These are phyloP conservation scores for Coenonympha glycerion DNA, from an alignment of 2,888 invertebrate species.

Conservation along the genomic window DNA sequence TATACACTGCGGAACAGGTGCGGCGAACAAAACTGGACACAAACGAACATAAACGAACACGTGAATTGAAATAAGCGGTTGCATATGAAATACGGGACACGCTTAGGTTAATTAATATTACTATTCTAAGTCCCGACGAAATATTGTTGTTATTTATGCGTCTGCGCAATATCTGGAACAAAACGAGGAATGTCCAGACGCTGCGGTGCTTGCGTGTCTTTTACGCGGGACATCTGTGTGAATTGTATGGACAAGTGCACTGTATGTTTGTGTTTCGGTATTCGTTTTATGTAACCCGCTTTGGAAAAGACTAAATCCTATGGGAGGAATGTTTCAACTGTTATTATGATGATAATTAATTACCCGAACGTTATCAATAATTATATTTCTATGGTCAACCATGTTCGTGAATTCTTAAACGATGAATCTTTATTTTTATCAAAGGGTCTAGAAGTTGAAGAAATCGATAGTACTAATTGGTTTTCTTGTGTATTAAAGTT, in stretches of 20 bases:
- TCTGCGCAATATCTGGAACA: constrained; percentile 37
- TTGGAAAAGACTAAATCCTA: too few relatives aligned
- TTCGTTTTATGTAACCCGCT: not conserved
- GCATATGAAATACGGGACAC: constrained; percentile 59
- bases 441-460: too few relatives aligned
- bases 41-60: constrained; percentile 34
- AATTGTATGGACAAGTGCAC: not conserved
- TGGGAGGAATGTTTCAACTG: too few relatives aligned
- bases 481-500: too few relatives aligned
- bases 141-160: constrained; percentile 67
- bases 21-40: constrained; percentile 48
- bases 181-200: constrained; percentile 27
- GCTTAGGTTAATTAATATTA: constrained; percentile 62
- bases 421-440: too few relatives aligned
- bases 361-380: too few relatives aligned
- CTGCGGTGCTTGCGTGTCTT: constrained; percentile 20
- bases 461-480: too few relatives aligned
- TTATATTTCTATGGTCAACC: too few relatives aligned
- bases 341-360: too few relatives aligned
- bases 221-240: constrained; percentile 5
- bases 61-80: constrained; percentile 48
- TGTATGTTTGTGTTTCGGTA: not conserved
- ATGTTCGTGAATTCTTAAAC: too few relatives aligned
- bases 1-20: constrained; percentile 65
- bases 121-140: constrained; percentile 46